Base-by-base conservation (phyloP, 2,797 vertebrate species). In the Hirundo rustica region DNA sequence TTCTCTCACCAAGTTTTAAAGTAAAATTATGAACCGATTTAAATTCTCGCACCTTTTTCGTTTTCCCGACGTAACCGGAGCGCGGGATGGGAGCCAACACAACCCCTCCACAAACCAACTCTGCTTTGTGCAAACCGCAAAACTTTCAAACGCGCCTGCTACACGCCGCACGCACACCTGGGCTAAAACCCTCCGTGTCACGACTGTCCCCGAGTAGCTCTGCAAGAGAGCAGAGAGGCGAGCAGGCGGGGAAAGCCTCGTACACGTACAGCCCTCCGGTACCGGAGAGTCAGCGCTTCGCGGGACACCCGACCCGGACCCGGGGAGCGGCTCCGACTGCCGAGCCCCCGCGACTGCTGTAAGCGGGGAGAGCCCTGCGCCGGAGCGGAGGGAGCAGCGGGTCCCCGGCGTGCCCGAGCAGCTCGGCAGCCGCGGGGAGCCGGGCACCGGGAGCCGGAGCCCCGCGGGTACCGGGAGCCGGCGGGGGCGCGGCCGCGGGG, bases 81-180 rank as follows among this genome's bases (percentile, higher is more conserved):
- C 13, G 9, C 9, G 58, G 51, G 82, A 26, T 3, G 34, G 55
- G 40, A 79, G 13, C 44, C 85, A 86, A 9, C 10, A 16, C 60
- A 40, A 29, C 11, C 12, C 20, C 21, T 61, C 38, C 60, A 2
- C 82, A 34, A 47, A 9, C 36, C 10, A 45, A 45, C 25, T 13
- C 1, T 2, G 34, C 9, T 6, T 15, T 1, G 42, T 5, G 68
- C 75, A 30, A 45, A 6, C 0, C 0, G 47, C 51, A 34, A 29
- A 67, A 55, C 77, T 64, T 50, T 6, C 58, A 32, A 44, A 60
- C 3, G 25, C 61, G 16, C 10, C 74, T 7, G 9, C 9, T 4
- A 36, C 66, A 45, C 25, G 4, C 70, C 74, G 7, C 48, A 4
- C 40, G 10, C 77, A 36, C 80, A 84, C 66, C 66, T 45, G 14